phyloP scores from a whole-genome alignment of 1,140 invertebrate genomes.

The Rhynchophorus ferrugineus region DNA sequence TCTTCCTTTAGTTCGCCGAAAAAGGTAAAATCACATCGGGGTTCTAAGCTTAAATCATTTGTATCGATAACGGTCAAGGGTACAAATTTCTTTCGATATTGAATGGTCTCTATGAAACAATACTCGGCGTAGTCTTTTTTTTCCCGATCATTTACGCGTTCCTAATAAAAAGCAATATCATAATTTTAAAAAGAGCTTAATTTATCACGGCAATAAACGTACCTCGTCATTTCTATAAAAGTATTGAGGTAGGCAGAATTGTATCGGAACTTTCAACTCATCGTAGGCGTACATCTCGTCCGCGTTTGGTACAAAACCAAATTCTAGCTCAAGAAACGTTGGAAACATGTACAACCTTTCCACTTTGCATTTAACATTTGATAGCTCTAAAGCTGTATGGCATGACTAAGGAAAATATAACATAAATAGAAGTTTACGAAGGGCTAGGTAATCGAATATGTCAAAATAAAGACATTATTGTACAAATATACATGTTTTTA shows the following conservation, averaged over 20 bases:
- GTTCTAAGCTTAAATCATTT: too few relatives aligned
- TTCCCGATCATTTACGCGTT: not conserved
- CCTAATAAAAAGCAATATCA: not conserved
- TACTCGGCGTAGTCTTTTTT: not conserved
- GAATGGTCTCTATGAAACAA: constrained; percentile 1
- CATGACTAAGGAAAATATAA: constrained; percentile 18
- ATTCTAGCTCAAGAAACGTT: constrained; percentile 28
- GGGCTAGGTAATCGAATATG: too few relatives aligned
- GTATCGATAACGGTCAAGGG: not conserved
- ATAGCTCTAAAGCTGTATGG: constrained; percentile 10
- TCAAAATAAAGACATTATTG: too few relatives aligned
- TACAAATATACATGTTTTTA: not conserved
- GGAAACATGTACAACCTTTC: constrained; percentile 26
- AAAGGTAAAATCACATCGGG: constrained; percentile 7
- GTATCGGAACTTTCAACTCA: constrained; percentile 21
- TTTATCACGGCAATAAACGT: not conserved
- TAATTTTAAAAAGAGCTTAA: not conserved
- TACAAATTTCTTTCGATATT: not conserved
- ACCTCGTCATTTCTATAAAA: constrained; percentile 14
- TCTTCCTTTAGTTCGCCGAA: constrained; percentile 12
- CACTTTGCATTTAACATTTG: constrained; percentile 20
- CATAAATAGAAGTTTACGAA: not conserved
- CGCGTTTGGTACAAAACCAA: constrained; percentile 21
- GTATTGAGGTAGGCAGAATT: constrained; percentile 27
- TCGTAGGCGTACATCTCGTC: constrained; percentile 21